Base-by-base conservation (phyloP, 2,113 vertebrate genomes). In the Lagenorhynchus albirostris region DNA sequence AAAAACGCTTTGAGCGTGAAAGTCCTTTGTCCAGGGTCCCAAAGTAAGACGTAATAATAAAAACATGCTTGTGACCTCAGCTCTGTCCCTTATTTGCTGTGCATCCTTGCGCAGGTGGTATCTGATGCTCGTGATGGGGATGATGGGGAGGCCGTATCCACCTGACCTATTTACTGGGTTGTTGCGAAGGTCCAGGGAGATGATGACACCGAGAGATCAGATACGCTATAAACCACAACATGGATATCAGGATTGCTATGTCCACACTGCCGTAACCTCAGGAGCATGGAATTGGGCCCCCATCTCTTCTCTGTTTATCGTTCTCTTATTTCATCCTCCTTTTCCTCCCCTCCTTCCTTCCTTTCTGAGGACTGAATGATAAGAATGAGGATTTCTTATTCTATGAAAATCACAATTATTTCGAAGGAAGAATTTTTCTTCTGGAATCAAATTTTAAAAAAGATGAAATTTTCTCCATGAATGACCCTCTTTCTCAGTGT, bases 221-320 rank as follows among this genome's bases (percentile, higher is more conserved):
- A 17, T 1, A 6, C 21, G 2, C 23, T 36, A 5, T 8, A 18
- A 3, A 3, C 17, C 5, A 7, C 0, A 3, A 73, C 26, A 55
- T 6, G 4, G 23, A 9, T 7, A 0, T 1, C 44, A 62, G 67
- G 33, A 33, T 20, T 5, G 8, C 6, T 31, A 10, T 3, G 6
- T 10, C 68, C 9, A 0, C 0, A 8, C 5, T 0, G 68, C 13
- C 5, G 8, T 1, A 2, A n/a, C 18, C 83, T 25, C 8, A 26
- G 50, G 8, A 18, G 53, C 65, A 13, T 0, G 11, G 9, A 60
- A 6, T 1, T 23, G 33, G 65, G 65, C 1, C 0, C 26, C 31
- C 20, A 63, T 8, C 13, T 4, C 74, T 13, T 53, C 33, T 50
- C 81, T 6, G 13, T 8, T 31, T 41, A 38, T 31, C 41, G 7